Evolutionary conservation across 2,113 vertebrate species (phyloP).

Genomic region (Sinocyclocheilus maitianheensis): DNA sequence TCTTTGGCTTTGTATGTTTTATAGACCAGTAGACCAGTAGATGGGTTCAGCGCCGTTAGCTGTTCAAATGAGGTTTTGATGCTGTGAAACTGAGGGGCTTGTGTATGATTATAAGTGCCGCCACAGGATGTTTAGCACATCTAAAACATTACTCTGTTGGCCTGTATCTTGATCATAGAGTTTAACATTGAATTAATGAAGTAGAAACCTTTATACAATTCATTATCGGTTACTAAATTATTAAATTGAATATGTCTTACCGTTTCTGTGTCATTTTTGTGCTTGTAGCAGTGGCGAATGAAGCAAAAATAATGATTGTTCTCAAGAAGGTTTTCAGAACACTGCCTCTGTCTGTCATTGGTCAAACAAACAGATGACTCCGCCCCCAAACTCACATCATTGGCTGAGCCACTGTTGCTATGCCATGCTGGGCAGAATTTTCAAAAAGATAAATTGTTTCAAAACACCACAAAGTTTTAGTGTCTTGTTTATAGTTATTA

Average conservation of each 20-base stretch:
- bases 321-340: background rate
- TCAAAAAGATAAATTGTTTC: background rate
- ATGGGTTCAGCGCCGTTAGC: background rate
- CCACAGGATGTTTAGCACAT: no score
- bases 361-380: background rate
- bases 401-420: background rate
- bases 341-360: background rate
- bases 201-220: background rate
- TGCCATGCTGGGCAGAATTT: background rate
- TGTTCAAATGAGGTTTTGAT: background rate
- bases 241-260: background rate
- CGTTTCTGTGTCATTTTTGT: background rate
- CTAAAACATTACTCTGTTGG: no score
- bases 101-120: no score
- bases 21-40: background rate
- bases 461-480: background rate
- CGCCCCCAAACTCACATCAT: no score
- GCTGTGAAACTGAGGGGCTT: no score
- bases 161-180: background rate
- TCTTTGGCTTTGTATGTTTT: slow-evolving; percentile 14
- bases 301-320: background rate
- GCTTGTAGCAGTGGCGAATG: background rate
- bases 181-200: background rate
- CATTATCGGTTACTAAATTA: background rate
- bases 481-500: background rate